Percentiles rank a stretch among this genome's conserved stretches.
phyloP scores from a whole-genome alignment of 2,113 vertebrate species.

The Mohoua ochrocephala region DNA sequence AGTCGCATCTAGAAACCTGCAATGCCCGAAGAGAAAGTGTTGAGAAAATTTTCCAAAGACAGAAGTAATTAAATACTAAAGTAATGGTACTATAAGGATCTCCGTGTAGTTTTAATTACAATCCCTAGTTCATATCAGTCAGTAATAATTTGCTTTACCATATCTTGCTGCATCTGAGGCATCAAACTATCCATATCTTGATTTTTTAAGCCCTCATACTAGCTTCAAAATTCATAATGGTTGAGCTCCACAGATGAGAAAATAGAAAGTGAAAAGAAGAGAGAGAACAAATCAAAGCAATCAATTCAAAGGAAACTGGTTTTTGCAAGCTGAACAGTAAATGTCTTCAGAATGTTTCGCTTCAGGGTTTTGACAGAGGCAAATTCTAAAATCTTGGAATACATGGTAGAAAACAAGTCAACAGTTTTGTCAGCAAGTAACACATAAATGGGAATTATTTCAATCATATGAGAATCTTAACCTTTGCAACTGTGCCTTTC shows the following conservation, averaged over 20 bases:
- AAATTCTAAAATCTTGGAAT: slow-evolving; percentile 27
- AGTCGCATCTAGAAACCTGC: background rate
- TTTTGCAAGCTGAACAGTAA: background rate
- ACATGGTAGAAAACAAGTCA: background rate
- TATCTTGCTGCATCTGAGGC: background rate
- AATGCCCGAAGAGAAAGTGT: background rate
- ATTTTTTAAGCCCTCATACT: background rate
- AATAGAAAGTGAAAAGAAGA: slow-evolving; percentile 9
- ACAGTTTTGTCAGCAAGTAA: slow-evolving; percentile 32
- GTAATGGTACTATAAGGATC: background rate
- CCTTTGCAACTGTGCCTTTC: slow-evolving; percentile 22
- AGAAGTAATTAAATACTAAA: background rate
- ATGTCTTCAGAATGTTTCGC: background rate
- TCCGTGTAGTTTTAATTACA: background rate
- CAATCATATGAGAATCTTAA: slow-evolving; percentile 15
- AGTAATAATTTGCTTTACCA: background rate
- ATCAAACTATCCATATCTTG: background rate
- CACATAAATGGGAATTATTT: slow-evolving; percentile 32
- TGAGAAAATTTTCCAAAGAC: background rate
- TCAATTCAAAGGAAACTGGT: background rate
- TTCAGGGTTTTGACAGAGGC: slow-evolving; percentile 2
- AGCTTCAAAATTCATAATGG: background rate
- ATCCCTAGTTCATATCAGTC: background rate
- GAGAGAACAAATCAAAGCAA: slow-evolving; percentile 27
- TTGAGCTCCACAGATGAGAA: background rate